Conservation (phyloP, 1,140 invertebrate species). For the Brachionus paranguensis region DNA sequence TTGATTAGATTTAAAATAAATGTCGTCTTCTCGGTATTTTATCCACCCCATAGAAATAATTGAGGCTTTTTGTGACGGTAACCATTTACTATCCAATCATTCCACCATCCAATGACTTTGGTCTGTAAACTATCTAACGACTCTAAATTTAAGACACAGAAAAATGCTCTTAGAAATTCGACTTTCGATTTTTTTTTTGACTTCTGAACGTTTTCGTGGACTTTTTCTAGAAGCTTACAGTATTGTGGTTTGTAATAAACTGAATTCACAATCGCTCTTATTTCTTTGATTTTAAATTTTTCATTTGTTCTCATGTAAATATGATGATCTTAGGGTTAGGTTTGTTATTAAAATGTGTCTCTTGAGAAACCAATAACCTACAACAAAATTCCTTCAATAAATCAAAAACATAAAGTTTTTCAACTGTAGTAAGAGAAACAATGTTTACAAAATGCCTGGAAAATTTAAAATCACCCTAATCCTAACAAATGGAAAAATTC, state of each 20-base stretch:
- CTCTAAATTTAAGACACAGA: not conserved
- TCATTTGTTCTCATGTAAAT: not conserved
- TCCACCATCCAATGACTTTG: not conserved
- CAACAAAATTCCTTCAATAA: not conserved
- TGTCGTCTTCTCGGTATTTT: not conserved
- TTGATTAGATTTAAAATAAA: not conserved
- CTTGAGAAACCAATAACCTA: not conserved
- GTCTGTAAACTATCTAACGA: not conserved
- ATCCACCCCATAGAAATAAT: not conserved
- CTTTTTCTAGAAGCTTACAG: not conserved
- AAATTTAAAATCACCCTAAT: too few species aligned
- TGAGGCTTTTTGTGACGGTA: not conserved
- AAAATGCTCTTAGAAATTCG: not conserved
- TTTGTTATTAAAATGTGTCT: not conserved
- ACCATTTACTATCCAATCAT: not conserved
- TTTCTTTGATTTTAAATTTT: not conserved
- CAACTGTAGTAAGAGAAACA: not conserved
- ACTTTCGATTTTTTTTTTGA: not conserved
- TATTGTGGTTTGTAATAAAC: not conserved
- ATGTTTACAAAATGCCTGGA: not conserved
- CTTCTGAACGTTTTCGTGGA: not conserved
- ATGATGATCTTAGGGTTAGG: not conserved
- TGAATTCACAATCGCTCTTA: not conserved
- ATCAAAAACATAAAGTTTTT: not conserved
- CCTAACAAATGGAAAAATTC: too few species aligned